A percentile compares a stretch with the other conserved stretches of the same genome.
Conservation (phyloP, 2,888 invertebrate genomes). For the Microlaimidae sp. region DNA sequence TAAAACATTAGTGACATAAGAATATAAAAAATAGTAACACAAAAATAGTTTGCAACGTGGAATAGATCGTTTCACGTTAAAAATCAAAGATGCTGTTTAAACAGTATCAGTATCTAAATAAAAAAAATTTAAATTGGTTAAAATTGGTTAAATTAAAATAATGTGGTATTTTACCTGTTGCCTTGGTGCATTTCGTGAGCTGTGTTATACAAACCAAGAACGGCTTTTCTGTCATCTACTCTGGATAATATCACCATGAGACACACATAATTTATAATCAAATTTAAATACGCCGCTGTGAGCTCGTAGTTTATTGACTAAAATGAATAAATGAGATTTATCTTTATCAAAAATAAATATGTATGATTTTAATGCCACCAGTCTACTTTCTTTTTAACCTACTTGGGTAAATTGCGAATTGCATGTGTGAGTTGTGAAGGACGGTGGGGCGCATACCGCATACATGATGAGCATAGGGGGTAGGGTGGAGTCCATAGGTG, state of each 20-base stretch:
- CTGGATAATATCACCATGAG: slow-evolving; percentile 91
- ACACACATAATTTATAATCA: slow-evolving; percentile 79
- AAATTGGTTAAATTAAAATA: no score
- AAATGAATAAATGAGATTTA: no score
- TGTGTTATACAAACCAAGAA: slow-evolving; percentile 85
- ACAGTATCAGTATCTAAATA: no score
- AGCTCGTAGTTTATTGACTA: slow-evolving; percentile 79
- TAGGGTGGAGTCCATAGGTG: no score
- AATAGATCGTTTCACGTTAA: no score
- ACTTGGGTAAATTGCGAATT: background rate
- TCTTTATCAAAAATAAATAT: background rate
- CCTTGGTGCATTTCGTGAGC: slow-evolving; percentile 89
- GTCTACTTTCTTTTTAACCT: slow-evolving; percentile 3
- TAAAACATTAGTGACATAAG: background rate
- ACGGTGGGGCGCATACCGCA: background rate
- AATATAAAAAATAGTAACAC: background rate
- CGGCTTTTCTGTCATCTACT: slow-evolving; percentile 93
- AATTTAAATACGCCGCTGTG: slow-evolving; percentile 80
- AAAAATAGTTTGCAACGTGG: background rate
- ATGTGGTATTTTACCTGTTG: no score
- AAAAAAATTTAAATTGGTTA: no score
- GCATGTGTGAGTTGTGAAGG: background rate
- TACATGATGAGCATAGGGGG: no score
- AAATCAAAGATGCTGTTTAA: no score
- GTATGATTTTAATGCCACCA: background rate